Evolutionary conservation across 1,140 invertebrate genomes (phyloP), one percentile per base, ranked within the genome.

Genomic region (Cecropterus lyciades): DNA sequence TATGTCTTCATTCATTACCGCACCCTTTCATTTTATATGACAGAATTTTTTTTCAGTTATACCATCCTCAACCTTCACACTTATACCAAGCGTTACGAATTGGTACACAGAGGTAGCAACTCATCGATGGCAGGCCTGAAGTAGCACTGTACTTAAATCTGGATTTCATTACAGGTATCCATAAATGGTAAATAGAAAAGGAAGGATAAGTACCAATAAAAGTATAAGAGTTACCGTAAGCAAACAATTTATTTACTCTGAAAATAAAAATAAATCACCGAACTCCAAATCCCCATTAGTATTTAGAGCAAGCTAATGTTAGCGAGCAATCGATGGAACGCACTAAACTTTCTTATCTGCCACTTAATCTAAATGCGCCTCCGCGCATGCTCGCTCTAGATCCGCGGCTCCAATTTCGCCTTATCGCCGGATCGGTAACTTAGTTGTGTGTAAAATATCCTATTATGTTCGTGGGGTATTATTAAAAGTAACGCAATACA

Each of bases 291-390:
- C 14, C 59, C 59, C 45, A 20, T 63, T 63, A 63, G 48, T 52
- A 52, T 63, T 63, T 63, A 52, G 48, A 63, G 37, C 48, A 16
- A 46, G 46, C 59, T 63, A 63, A 63, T 51, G 59, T 51, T 40
- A 14, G 11, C 57, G n/a, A 37, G 45, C 59, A 52, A 52, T 63
- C 59, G 59, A 63, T 63, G 59, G 59, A 63, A 63, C 59, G 48
- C 59, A 63, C 59, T n/a, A 52, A 67, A 46, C 63, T 51, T 42
- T 30, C 65, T 65, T 70, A 70, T 73, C 65, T 52, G 37, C 62
- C 65, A 60, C 68, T 73, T 64, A 69, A 73, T 70, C 68, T 67
- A 65, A 70, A 67, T 62, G 59, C 59, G 45, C n/a, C 30, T 49
- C 59, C 40, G 55, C 55, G 56, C 56, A 46, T 51, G 60, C 60